These are phyloP conservation scores for Paragorgia papillata DNA, from an alignment of 92 coral and sea anemone genomes.

Conservation along the genomic window DNA sequence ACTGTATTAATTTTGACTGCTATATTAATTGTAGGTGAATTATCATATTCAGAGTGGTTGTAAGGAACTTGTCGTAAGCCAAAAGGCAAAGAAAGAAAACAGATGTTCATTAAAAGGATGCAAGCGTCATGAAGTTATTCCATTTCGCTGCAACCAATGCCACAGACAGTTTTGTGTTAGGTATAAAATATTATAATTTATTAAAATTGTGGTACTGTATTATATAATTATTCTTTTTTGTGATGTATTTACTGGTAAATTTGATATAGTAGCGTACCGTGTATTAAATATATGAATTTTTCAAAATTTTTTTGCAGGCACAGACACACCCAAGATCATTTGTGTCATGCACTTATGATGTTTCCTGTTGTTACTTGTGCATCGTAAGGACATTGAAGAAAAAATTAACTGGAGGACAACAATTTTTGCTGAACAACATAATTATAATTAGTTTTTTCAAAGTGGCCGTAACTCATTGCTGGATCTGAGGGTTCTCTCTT, in stretches of 20 bases:
- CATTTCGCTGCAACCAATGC: constrained; percentile 78
- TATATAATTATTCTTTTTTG: background rate
- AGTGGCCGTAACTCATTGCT: no score
- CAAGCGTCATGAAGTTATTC: constrained; percentile 83
- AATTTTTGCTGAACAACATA: no score
- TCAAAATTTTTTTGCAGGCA: constrained; percentile 26
- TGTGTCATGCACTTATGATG: constrained; percentile 14
- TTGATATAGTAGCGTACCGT: no score
- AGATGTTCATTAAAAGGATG: constrained; percentile 82
- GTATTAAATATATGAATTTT: background rate
- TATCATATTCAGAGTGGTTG: constrained; percentile 93
- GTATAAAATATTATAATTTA: constrained; percentile 35
- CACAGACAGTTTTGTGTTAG: constrained; percentile 86
- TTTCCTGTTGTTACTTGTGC: constrained; percentile 51
- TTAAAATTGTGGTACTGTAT: background rate
- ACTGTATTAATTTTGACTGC: background rate
- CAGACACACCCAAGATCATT: constrained; percentile 60
- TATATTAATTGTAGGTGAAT: constrained; percentile 61
- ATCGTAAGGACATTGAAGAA: no score
- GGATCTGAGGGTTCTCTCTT: no score
- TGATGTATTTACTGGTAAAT: no score
- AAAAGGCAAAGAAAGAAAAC: constrained; percentile 82
- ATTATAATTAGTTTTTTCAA: no score
- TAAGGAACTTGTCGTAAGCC: constrained; percentile 72
- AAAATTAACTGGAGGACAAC: no score